These are phyloP conservation scores for Bhutanitis thaidina DNA, from an alignment of 2,888 invertebrate species.

Conservation along the genomic window DNA sequence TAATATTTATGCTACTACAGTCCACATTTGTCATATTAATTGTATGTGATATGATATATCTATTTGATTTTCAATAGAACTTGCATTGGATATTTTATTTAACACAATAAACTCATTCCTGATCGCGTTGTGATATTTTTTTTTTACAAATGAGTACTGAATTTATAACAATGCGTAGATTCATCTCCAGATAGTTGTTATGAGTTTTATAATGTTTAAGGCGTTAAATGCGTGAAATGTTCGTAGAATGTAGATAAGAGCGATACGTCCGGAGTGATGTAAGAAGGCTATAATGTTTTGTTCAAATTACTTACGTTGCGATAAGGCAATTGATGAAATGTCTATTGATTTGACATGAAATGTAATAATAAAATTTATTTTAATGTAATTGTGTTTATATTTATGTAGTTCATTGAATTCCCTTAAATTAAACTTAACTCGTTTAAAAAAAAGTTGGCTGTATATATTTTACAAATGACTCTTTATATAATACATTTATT, in stretches of 20 bases:
- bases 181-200: conserved; percentile 2
- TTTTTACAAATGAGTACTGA: neutral
- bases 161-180: conserved; percentile 8
- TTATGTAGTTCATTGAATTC: neutral
- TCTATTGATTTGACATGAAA: too few relatives aligned
- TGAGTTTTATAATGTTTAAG: neutral
- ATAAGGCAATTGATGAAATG: neutral
- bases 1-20: too few relatives aligned
- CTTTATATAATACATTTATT: too few relatives aligned
- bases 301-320: neutral
- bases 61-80: too few relatives aligned
- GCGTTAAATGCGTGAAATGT: conserved; percentile 15
- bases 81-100: too few relatives aligned
- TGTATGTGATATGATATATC: too few relatives aligned
- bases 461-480: too few relatives aligned
- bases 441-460: too few relatives aligned
- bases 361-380: neutral
- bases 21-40: too few relatives aligned
- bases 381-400: neutral
- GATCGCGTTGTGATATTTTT: too few relatives aligned
- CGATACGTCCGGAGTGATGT: neutral
- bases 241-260: conserved; percentile 8
- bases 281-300: neutral
- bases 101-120: too few relatives aligned
- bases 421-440: too few relatives aligned